phyloP scores from a whole-genome alignment of 2,797 vertebrate species.

The Esox lucius region DNA sequence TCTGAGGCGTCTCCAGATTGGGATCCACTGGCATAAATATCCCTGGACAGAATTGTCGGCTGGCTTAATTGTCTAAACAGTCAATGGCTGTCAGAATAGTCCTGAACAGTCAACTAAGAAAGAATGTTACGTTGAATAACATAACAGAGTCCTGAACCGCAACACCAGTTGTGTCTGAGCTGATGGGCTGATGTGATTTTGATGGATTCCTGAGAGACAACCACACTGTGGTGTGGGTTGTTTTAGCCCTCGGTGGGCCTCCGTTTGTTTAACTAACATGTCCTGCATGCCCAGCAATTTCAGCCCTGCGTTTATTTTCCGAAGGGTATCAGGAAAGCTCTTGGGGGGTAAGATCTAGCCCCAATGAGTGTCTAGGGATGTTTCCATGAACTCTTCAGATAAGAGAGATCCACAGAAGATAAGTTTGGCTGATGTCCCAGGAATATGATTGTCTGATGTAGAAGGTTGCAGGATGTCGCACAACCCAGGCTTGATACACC shows the following conservation, averaged over 20 bases:
- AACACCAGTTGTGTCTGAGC: neutral
- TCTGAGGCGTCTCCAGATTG: too few species aligned
- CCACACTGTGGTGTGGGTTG: neutral
- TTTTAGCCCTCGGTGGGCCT: neutral
- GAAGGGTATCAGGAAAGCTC: conserved; percentile 24
- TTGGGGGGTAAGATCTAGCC: conserved; percentile 15
- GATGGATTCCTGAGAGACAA: neutral
- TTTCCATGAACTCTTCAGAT: conserved; percentile 26
- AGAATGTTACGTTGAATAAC: neutral
- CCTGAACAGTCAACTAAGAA: neutral
- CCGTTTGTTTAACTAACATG: conserved; percentile 6
- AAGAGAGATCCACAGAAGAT: conserved; percentile 28
- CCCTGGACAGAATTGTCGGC: neutral
- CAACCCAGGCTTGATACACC: neutral
- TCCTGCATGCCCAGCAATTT: conserved; percentile 15
- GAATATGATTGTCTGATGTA: conserved; percentile 1
- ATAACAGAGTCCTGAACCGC: neutral
- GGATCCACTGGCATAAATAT: too few species aligned
- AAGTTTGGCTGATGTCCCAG: conserved; percentile 13
- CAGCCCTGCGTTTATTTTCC: conserved; percentile 27
- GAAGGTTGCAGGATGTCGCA: neutral
- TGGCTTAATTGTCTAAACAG: neutral
- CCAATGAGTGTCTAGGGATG: conserved; percentile 30
- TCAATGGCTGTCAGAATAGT: neutral
- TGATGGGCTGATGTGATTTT: neutral